Conservation (phyloP, 2,113 vertebrate genomes). For the Thalassarche chlororhynchos region DNA sequence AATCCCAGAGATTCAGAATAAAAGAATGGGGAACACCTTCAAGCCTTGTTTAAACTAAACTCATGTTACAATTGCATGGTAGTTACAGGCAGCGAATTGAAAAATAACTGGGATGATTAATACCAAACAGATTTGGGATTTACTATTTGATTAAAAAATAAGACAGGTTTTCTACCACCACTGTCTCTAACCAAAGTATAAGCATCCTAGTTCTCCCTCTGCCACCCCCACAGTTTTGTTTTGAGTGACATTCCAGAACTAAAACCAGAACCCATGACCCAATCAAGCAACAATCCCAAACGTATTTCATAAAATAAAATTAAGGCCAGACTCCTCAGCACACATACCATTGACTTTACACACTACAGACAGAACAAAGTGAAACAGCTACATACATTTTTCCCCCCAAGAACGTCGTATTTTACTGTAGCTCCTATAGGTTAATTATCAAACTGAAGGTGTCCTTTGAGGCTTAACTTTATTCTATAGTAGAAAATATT, state of each 20-base stretch:
- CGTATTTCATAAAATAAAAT: conserved; percentile 12
- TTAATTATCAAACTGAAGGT: neutral
- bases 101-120: neutral
- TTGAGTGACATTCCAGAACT: conserved; percentile 3
- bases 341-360: neutral
- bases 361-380: neutral
- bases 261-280: conserved; percentile 17
- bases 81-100: neutral
- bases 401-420: rapidly evolving
- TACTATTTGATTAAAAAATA: neutral
- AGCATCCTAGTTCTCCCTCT: neutral
- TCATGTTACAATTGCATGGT: neutral
- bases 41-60: neutral
- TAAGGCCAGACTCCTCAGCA: neutral
- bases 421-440: neutral
- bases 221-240: neutral
- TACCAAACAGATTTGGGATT: neutral
- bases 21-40: conserved; percentile 18
- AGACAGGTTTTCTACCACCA: neutral
- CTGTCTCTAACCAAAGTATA: neutral
- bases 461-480: neutral
- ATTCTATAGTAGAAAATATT: neutral
- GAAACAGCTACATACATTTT: neutral
- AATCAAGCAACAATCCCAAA: conserved; percentile 15
- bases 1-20: neutral